Percentiles rank a stretch among this genome's conserved stretches.
Conservation (phyloP, 1,140 invertebrate genomes). For the Zeugodacus cucurbitae region DNA sequence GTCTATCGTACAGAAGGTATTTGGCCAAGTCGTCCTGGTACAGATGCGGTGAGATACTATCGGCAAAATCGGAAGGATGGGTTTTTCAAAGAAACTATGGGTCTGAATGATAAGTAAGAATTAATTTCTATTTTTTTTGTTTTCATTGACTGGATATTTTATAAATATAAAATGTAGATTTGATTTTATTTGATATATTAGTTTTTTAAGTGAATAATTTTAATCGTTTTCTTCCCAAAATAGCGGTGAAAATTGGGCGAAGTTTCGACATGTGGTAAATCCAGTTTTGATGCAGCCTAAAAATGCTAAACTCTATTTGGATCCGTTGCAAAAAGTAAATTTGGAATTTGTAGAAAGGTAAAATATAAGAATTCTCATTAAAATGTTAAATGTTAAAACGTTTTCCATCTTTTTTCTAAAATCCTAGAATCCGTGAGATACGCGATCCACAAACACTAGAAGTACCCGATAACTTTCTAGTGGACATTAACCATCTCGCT, state of each 20-base stretch:
- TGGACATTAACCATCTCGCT: constrained; percentile 76
- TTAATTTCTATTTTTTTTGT: too few species aligned
- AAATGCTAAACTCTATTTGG: constrained; percentile 57
- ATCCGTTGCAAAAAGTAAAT: constrained; percentile 53
- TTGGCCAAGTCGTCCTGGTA: constrained; percentile 54
- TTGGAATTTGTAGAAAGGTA: constrained; percentile 68
- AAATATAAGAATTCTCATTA: not conserved
- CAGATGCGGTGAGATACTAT: constrained; percentile 53
- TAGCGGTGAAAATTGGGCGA: constrained; percentile 52
- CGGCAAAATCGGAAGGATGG: constrained; percentile 50
- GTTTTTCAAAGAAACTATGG: constrained; percentile 51
- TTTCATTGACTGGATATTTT: too few species aligned
- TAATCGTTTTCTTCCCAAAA: not conserved
- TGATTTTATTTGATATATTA: not conserved
- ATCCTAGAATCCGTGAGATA: constrained; percentile 68
- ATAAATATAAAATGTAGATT: too few species aligned
- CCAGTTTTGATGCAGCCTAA: constrained; percentile 59
- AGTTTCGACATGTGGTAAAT: constrained; percentile 57
- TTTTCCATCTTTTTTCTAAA: not conserved
- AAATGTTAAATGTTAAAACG: too few species aligned
- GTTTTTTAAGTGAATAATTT: too few species aligned
- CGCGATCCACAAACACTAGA: constrained; percentile 68
- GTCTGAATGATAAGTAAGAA: constrained; percentile 51
- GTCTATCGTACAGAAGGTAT: constrained; percentile 59
- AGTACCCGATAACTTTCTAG: constrained; percentile 71